Conservation (phyloP, 2,797 vertebrate genomes). For the Leptoclinus maculatus region DNA sequence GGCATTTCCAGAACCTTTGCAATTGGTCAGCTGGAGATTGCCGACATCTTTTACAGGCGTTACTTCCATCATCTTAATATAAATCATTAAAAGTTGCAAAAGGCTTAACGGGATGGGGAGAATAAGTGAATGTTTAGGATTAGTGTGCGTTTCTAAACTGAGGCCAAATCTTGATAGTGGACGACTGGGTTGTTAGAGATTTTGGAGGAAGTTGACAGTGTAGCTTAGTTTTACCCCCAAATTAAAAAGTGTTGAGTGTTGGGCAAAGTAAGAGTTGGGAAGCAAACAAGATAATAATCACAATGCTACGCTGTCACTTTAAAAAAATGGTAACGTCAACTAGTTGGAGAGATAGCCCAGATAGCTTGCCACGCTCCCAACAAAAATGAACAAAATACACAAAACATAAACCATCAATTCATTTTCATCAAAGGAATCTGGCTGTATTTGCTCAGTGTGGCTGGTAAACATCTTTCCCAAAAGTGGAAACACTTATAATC, state of each 20-base stretch:
- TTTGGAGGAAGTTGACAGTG: not conserved
- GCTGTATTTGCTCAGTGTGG: not conserved
- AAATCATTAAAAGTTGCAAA: slow-evolving; percentile 1
- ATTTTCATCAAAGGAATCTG: not conserved
- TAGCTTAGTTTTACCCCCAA: not conserved
- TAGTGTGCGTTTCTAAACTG: not conserved
- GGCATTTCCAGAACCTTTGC: too few relatives aligned
- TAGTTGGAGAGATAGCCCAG: not conserved
- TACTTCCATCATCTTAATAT: not conserved
- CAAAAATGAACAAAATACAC: not conserved
- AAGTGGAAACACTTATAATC: not conserved
- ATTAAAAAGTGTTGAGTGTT: not conserved
- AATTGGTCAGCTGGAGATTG: too few relatives aligned
- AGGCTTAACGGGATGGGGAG: not conserved
- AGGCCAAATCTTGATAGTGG: not conserved
- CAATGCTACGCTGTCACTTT: not conserved
- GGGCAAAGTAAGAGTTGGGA: not conserved
- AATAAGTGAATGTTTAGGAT: not conserved
- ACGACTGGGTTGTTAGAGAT: not conserved
- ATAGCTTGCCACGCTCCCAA: not conserved
- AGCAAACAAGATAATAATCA: not conserved
- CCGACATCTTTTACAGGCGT: not conserved
- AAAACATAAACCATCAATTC: not conserved
- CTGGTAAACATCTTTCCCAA: not conserved
- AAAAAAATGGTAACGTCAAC: not conserved